Base-by-base conservation (phyloP, 1,140 invertebrate species). In the Cyclargus thomasi region DNA sequence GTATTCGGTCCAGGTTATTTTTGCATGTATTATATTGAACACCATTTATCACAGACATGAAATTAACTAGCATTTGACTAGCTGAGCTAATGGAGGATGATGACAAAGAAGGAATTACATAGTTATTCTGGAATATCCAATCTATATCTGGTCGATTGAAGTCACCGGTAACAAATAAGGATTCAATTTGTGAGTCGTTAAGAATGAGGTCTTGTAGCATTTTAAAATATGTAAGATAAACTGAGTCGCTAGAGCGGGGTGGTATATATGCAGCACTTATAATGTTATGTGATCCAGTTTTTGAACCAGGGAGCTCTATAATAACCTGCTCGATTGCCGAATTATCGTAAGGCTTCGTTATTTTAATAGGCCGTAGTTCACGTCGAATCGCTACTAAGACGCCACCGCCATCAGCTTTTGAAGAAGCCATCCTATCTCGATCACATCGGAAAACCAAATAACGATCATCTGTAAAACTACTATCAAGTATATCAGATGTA, bases 401-500 rank as follows among this genome's bases (percentile, higher is more conserved):
- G 5, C 68, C 73, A 18, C 74, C 74, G 16, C 74, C 74, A 18
- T 70, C 70, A 11, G 57, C 10, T 20, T 29, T 63, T 17, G 63
- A 57, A 4, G 55, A 63, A 21, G 23, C 53, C 7, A 14, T 5
- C 17, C 68, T 55, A 21, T 72, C 64, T 2, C 70, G 59, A 23
- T 75, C 73, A 65, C 69, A 69, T 57, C 74, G 36, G 64, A 69
- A 69, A 20, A 75, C 69, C 53, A 59, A 18, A 47, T 72, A 71
- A 23, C 74, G n/a, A 11, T 62, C 16, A 20, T 75, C 67, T 36
- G 71, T 71, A 63, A 68, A 75, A 55, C 70, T 69, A 64, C 22
- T 71, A 59, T 70, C 63, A 20, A n/a, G 39, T 62, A 74, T 70
- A 21, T 67, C 23, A 53, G 76, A 14, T 39, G 59, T 47, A 39